Conservation (phyloP, 2,888 invertebrate genomes). For the Harpagoxenus sublaevis region DNA sequence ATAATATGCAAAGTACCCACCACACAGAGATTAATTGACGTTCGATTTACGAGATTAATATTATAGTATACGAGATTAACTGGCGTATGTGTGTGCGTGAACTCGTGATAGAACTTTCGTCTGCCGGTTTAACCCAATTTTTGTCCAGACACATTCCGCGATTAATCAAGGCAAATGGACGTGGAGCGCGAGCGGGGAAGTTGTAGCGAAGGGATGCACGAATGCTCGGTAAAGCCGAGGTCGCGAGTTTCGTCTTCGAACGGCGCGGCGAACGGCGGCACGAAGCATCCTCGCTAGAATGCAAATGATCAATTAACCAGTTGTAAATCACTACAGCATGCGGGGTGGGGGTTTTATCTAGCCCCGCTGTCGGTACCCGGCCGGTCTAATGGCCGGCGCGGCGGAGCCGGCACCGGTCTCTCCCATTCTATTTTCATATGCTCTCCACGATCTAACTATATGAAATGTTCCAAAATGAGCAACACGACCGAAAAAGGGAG, state of each 20-base stretch:
- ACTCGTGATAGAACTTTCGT: conserved; percentile 26
- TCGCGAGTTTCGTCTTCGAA: conserved; percentile 52
- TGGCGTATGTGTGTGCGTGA: conserved; percentile 15
- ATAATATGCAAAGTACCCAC: neutral
- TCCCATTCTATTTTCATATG: conserved; percentile 64
- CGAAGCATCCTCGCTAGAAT: conserved; percentile 74
- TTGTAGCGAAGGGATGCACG: conserved; percentile 35
- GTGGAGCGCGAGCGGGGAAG: neutral
- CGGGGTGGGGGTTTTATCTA: conserved; percentile 73
- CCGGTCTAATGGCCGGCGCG: conserved; percentile 63
- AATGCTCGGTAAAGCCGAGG: conserved; percentile 58
- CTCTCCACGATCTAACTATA: conserved; percentile 51
- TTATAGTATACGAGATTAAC: conserved; percentile 1
- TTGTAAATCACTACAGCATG: conserved; percentile 81
- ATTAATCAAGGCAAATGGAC: conserved; percentile 56
- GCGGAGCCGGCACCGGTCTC: conserved; percentile 57
- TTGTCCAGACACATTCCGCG: conserved; percentile 50
- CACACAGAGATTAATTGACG: neutral
- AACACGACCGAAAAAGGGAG: neutral
- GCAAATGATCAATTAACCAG: conserved; percentile 85
- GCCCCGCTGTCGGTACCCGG: conserved; percentile 57
- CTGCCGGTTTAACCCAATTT: conserved; percentile 52
- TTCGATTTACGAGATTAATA: neutral
- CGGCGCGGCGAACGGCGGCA: conserved; percentile 20
- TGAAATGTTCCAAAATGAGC: conserved; percentile 21